These are phyloP conservation scores for Spheniscus humboldti DNA, from an alignment of 2,797 vertebrate genomes.

Conservation along the genomic window DNA sequence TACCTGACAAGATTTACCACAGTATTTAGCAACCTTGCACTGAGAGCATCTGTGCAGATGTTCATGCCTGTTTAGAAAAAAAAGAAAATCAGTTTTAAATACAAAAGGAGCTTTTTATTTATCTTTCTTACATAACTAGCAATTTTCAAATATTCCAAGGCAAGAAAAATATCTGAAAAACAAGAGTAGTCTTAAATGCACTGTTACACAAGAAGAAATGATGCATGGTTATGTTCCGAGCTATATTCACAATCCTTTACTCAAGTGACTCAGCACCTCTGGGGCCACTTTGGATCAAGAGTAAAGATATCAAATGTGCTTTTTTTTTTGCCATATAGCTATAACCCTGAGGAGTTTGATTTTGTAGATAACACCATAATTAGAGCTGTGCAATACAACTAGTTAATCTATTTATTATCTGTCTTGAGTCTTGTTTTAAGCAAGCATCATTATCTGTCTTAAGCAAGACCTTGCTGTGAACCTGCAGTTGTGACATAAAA, in stretches of 20 bases:
- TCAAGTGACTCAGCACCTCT: background rate
- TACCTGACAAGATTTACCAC: constrained; percentile 90
- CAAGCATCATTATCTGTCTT: background rate
- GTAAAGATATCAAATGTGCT: background rate
- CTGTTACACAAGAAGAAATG: background rate
- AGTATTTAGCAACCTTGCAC: constrained; percentile 90
- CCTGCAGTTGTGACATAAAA: background rate
- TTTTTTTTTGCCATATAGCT: background rate
- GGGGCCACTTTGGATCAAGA: background rate
- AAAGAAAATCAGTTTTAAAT: background rate
- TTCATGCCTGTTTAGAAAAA: constrained; percentile 73
- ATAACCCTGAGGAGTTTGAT: background rate
- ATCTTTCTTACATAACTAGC: background rate
- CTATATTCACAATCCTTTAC: background rate
- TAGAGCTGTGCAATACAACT: background rate
- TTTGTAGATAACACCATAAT: background rate
- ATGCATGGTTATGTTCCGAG: background rate
- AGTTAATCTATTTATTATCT: background rate
- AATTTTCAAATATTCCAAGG: background rate
- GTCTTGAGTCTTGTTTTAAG: background rate
- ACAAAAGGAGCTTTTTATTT: background rate
- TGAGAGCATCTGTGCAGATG: constrained; percentile 87
- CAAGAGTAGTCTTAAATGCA: background rate
- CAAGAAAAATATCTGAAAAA: background rate
- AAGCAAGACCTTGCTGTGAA: background rate